These are phyloP conservation scores for Calcarius lapponicus DNA, from an alignment of 2,797 vertebrate genomes.

Conservation along the genomic window DNA sequence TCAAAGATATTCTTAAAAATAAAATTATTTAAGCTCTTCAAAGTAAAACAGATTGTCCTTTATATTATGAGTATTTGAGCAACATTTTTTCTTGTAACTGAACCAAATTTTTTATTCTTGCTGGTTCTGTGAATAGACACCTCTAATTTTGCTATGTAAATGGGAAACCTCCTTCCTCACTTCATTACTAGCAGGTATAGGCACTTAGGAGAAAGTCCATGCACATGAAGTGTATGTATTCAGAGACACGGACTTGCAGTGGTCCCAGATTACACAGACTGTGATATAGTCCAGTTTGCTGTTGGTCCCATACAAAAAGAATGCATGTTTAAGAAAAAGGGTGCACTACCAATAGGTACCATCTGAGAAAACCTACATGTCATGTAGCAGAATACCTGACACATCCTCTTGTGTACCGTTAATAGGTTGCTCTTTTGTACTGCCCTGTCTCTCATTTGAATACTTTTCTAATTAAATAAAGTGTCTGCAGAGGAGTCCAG, in stretches of 20 bases:
- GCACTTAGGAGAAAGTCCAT: background rate
- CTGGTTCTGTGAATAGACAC: background rate
- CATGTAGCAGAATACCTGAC: background rate
- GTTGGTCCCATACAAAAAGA: background rate
- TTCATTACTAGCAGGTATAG: background rate
- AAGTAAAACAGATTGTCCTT: background rate
- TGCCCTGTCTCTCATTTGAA: background rate
- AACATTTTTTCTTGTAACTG: background rate
- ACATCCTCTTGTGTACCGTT: background rate
- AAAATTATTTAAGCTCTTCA: background rate
- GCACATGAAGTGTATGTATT: background rate
- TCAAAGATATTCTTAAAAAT: constrained; percentile 28
- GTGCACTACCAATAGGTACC: background rate
- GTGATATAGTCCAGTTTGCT: background rate
- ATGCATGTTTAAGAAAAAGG: background rate
- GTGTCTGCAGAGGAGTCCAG: background rate
- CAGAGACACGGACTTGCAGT: background rate
- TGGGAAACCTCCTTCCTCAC: background rate
- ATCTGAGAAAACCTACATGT: background rate
- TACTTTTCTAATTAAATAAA: background rate
- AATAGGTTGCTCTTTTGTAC: background rate
- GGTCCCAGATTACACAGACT: background rate
- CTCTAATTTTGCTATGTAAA: background rate
- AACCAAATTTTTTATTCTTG: background rate
- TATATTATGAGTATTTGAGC: background rate